Evolutionary conservation across 2,797 vertebrate genomes (phyloP), one percentile per base, ranked within the genome.

Genomic region (Syngnathus acus): DNA sequence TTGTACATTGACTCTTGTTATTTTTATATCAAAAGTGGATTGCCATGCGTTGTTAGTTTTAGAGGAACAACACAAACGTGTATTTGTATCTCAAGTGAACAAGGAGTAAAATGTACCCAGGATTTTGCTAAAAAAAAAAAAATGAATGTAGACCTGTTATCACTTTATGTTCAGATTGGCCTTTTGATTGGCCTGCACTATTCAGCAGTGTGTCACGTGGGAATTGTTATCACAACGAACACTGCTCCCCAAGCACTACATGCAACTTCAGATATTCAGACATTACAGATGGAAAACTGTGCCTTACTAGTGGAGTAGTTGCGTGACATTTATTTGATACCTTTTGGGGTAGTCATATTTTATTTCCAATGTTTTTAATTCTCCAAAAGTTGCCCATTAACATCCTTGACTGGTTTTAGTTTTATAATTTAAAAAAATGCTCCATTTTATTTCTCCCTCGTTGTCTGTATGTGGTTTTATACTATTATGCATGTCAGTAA

Each of bases 401-500:
- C 64, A 58, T 68, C 38, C 61, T 68, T 58, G 66, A 66, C 54
- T 66, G 64, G 48, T 65, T 50, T 53, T 69, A 42, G 17, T 64
- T 66, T 69, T 73, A 45, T 55, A 62, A 67, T 60, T 32, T 32
- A 32, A 32, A 48, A 58, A 39, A 67, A 68, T 37, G 26, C 67
- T 79, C 66, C 68, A 48, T 69, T 60, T 65, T 74, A 21, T 75
- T 78, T 68, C 68, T 57, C 67, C 64, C 66, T 62, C 47, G 51
- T 57, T 58, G 73, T 68, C 63, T 78, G 57, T 77, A 73, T 75
- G 77, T 85, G 72, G 71, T 82, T 83, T 84, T 74, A 68, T 82
- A 77, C 65, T 83, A 58, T 74, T 76, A 80, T 78, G 78, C 84
- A 84, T 81, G 84, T 75, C 26, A 61, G 75, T 71, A 65, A 72